Conservation (phyloP, 2,113 vertebrate genomes). For the Semnornis frantzii region DNA sequence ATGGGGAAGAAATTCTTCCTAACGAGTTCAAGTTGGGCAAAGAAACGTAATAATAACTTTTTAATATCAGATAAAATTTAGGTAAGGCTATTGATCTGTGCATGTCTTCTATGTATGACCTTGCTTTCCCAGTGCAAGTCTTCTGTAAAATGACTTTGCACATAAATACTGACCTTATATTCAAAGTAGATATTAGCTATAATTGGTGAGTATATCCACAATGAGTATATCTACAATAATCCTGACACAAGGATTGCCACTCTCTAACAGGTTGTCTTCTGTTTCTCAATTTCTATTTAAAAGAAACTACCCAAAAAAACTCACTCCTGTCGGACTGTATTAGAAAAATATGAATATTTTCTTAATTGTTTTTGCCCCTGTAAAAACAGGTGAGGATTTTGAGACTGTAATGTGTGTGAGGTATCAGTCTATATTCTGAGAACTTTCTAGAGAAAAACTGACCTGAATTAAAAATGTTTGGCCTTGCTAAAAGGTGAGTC, state of each 20-base stretch:
- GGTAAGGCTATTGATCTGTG: neutral
- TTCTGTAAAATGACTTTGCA: neutral
- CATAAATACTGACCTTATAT: neutral
- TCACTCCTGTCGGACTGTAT: neutral
- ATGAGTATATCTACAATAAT: neutral
- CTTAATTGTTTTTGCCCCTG: accelerated
- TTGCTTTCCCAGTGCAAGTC: neutral
- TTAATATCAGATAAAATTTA: neutral
- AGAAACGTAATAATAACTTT: neutral
- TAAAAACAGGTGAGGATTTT: neutral
- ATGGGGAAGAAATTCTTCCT: too few relatives aligned
- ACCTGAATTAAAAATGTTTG: neutral
- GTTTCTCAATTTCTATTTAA: neutral
- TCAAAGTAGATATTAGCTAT: neutral
- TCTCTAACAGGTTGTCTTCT: neutral
- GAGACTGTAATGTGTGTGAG: neutral
- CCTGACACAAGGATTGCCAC: neutral
- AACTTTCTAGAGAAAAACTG: neutral
- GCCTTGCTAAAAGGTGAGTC: neutral
- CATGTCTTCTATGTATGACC: neutral
- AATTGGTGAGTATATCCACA: neutral
- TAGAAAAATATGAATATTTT: neutral
- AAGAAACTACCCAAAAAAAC: neutral
- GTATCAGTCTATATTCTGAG: neutral
- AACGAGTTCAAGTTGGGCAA: neutral